Evolutionary conservation across 1,140 invertebrate genomes (phyloP).

Genomic region (Mylabris phalerata): DNA sequence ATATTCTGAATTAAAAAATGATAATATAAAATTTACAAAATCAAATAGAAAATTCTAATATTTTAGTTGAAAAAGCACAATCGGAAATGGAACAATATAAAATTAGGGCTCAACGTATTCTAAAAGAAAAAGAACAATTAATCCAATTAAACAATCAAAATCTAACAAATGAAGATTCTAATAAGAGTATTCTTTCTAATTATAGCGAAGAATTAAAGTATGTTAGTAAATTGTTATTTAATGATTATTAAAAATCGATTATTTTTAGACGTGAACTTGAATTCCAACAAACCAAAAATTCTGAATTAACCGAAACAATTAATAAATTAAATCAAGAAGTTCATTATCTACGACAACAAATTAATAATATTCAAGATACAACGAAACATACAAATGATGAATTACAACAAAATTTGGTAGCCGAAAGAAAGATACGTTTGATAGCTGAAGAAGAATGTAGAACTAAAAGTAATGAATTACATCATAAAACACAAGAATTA

Average conservation of each 20-base stretch:
- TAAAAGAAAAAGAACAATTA: constrained; percentile 71
- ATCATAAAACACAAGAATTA: constrained; percentile 37
- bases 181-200: constrained; percentile 21
- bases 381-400: constrained; percentile 26
- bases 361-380: constrained; percentile 31
- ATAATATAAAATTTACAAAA: constrained; percentile 33
- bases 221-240: background rate
- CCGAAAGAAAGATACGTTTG: constrained; percentile 48
- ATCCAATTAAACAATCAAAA: constrained; percentile 44
- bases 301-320: constrained; percentile 48
- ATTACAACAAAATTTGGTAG: constrained; percentile 50
- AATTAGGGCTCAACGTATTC: constrained; percentile 61
- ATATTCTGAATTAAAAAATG: constrained; percentile 33
- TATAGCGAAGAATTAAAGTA: constrained; percentile 37
- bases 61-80: constrained; percentile 50
- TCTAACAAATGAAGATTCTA: constrained; percentile 11
- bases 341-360: constrained; percentile 35
- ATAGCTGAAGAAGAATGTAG: constrained; percentile 55
- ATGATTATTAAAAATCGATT: background rate
- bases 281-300: constrained; percentile 54
- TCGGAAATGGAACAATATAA: constrained; percentile 64
- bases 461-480: constrained; percentile 51
- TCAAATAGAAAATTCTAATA: constrained; percentile 47
- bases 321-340: constrained; percentile 51
- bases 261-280: constrained; percentile 53